Conservation (phyloP, 2,113 vertebrate species). For the Herpetotheres cachinnans region DNA sequence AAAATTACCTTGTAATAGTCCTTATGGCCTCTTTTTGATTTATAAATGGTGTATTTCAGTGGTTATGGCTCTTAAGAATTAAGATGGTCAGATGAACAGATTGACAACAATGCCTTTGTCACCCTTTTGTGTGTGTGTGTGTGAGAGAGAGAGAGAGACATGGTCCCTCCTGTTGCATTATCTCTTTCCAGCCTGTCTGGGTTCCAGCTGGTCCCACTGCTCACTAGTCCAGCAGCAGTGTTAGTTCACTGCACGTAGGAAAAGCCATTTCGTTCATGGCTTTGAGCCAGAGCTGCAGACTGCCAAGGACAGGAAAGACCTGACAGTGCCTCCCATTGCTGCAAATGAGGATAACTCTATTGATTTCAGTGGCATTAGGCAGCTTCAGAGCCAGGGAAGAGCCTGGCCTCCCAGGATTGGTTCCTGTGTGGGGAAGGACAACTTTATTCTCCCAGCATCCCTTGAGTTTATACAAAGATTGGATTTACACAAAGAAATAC, state of each 20-base stretch:
- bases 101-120: background rate
- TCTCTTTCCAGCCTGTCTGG: background rate
- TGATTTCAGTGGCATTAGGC: background rate
- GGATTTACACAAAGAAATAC: background rate
- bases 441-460: background rate
- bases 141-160: fast-evolving
- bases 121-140: background rate
- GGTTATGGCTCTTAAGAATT: background rate
- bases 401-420: background rate
- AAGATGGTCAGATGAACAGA: background rate
- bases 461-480: background rate
- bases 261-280: background rate
- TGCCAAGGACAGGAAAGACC: background rate
- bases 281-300: background rate
- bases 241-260: background rate
- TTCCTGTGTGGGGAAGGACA: background rate
- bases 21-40: background rate
- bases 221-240: background rate
- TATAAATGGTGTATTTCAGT: background rate
- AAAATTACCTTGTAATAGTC: background rate
- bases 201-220: background rate
- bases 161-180: background rate
- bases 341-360: background rate
- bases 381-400: background rate
- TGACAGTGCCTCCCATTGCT: background rate